phyloP scores from a whole-genome alignment of 35 echinoderm and acorn worm species.

The Hemicentrotus pulcherrimus region DNA sequence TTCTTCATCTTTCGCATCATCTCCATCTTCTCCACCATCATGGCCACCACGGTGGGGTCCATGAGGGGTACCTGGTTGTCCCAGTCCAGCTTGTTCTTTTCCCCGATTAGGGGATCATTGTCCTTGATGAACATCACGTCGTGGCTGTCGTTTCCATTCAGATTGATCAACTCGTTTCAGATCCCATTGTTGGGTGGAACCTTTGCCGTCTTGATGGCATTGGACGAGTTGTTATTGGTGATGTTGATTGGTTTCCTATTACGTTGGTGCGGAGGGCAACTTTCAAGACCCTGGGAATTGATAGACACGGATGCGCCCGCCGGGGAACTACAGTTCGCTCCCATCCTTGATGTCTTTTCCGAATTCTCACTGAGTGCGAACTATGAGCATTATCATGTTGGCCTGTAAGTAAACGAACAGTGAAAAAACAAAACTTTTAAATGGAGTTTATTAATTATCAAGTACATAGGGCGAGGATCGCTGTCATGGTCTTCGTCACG shows the following conservation, averaged over 20 bases:
- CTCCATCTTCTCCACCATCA: slow-evolving; percentile 47
- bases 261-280: neutral
- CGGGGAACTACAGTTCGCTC: neutral
- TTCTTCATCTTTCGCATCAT: slow-evolving; percentile 33
- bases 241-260: neutral
- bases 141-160: neutral
- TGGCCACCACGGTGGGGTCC: slow-evolving; percentile 24
- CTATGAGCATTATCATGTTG: neutral
- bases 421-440: neutral
- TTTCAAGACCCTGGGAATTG: neutral
- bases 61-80: slow-evolving; percentile 8
- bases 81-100: neutral
- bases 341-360: neutral
- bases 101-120: neutral
- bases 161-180: neutral
- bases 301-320: neutral
- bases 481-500: no score
- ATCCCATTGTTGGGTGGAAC: neutral
- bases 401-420: neutral
- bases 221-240: slow-evolving; percentile 2
- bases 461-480: no score
- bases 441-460: neutral
- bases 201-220: neutral
- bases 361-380: neutral
- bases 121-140: slow-evolving; percentile 9